Conservation (phyloP, 2,888 invertebrate species). For the Helicoverpa assulta region DNA sequence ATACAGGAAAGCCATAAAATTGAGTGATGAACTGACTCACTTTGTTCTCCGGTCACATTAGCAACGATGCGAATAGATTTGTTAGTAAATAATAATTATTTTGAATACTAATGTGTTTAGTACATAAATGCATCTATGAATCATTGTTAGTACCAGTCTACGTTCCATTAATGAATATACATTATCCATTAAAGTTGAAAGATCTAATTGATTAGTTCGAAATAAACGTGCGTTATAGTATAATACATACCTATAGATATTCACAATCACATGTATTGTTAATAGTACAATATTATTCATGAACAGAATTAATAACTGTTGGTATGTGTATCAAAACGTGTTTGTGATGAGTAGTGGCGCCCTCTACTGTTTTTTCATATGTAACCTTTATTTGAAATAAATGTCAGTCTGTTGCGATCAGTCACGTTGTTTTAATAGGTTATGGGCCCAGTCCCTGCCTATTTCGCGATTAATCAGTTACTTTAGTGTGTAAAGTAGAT, state of each 20-base stretch:
- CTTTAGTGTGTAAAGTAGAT: too few species aligned
- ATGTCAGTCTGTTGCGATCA: too few species aligned
- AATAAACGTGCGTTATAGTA: slow-evolving; percentile 17
- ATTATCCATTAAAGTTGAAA: slow-evolving; percentile 16
- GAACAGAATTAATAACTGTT: slow-evolving; percentile 27
- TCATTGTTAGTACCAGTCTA: neutral
- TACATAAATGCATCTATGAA: slow-evolving; percentile 1
- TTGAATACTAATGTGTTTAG: neutral
- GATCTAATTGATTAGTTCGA: slow-evolving; percentile 17
- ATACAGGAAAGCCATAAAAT: neutral
- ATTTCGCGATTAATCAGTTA: too few species aligned
- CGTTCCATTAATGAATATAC: slow-evolving; percentile 3
- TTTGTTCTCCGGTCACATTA: neutral
- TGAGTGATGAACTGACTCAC: neutral
- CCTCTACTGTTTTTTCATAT: too few species aligned
- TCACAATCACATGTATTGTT: slow-evolving; percentile 13
- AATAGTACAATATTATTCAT: slow-evolving; percentile 9
- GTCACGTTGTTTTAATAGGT: too few species aligned
- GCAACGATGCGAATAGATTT: neutral
- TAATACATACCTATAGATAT: slow-evolving; percentile 9
- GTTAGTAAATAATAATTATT: neutral
- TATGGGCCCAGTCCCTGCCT: too few species aligned
- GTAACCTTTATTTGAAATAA: too few species aligned
- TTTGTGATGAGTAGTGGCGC: too few species aligned
- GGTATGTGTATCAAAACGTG: too few species aligned